Conservation (phyloP, 1,140 invertebrate genomes). For the Drosophila ohnishii region DNA sequence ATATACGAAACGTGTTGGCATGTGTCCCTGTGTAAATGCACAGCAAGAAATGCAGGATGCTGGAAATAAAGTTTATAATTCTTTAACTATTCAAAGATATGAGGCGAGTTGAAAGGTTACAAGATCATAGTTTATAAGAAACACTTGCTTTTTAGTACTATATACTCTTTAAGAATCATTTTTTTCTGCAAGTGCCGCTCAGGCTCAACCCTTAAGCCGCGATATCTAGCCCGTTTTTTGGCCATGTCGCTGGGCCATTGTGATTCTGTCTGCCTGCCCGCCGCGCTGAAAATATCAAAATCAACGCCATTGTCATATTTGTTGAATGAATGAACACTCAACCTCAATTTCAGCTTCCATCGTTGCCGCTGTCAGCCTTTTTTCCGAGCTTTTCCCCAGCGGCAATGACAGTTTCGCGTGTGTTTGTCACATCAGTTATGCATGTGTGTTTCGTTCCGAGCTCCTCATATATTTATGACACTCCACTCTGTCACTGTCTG, state of each 20-base stretch:
- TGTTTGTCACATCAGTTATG: slow-evolving; percentile 80
- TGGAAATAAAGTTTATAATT: no score
- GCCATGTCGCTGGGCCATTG: slow-evolving; percentile 56
- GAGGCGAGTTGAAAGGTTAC: no score
- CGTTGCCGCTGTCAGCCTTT: slow-evolving; percentile 38
- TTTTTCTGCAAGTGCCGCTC: slow-evolving; percentile 12
- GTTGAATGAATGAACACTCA: slow-evolving; percentile 74
- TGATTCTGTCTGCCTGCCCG: slow-evolving; percentile 49
- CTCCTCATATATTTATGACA: slow-evolving; percentile 64
- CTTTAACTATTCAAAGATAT: not conserved
- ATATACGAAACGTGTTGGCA: slow-evolving; percentile 46
- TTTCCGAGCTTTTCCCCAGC: slow-evolving; percentile 28
- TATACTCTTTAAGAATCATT: not conserved
- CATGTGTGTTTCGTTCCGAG: slow-evolving; percentile 37
- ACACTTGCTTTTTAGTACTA: not conserved
- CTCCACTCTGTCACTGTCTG: slow-evolving; percentile 75
- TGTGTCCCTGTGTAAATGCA: slow-evolving; percentile 23
- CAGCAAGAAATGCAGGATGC: slow-evolving; percentile 1
- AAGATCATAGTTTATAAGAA: not conserved
- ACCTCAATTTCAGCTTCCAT: slow-evolving; percentile 68
- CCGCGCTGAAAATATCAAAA: slow-evolving; percentile 58
- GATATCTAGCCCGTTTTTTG: slow-evolving; percentile 52
- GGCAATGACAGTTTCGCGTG: slow-evolving; percentile 79
- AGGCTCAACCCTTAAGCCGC: slow-evolving; percentile 47
- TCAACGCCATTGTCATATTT: slow-evolving; percentile 74